Evolutionary conservation across 92 coral and sea anemone genomes (phyloP).

Genomic region (Siderastrea radians): DNA sequence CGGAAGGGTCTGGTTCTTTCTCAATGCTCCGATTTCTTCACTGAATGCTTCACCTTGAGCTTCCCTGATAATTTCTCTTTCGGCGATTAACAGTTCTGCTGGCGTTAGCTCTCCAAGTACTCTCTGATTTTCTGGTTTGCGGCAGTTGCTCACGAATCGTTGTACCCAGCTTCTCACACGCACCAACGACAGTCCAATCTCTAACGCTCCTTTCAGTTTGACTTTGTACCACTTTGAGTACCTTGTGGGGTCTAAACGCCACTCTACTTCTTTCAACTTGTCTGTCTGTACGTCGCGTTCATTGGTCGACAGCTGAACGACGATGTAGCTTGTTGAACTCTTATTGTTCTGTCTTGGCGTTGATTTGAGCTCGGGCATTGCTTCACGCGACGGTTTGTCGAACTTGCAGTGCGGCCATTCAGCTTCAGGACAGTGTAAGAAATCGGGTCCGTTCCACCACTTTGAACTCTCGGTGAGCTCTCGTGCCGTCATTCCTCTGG

Average conservation of each 20-base stretch:
- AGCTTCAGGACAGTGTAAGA: neutral
- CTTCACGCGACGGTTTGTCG: conserved; percentile 19
- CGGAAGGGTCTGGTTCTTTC: neutral
- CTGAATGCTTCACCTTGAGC: conserved; percentile 18
- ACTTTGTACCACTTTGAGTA: neutral
- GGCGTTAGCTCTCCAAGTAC: conserved; percentile 39
- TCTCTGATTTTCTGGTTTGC: conserved; percentile 36
- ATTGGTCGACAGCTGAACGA: neutral
- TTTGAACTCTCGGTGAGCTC: conserved; percentile 24
- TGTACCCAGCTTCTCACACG: conserved; percentile 66
- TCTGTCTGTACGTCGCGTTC: neutral
- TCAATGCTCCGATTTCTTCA: conserved; percentile 29
- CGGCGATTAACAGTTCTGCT: conserved; percentile 24
- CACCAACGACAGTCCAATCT: conserved; percentile 66
- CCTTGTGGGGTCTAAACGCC: neutral
- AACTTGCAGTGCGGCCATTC: conserved; percentile 29
- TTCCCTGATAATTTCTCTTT: neutral
- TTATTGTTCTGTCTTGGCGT: conserved; percentile 28
- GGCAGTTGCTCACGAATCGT: conserved; percentile 58
- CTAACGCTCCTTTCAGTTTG: neutral
- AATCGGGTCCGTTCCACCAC: conserved; percentile 16
- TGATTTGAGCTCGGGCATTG: conserved; percentile 31
- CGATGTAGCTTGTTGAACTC: conserved; percentile 16
- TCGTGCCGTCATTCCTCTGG: conserved; percentile 44
- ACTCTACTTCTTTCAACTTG: neutral